A percentile compares a stretch with the other conserved stretches of the same genome.
phyloP scores from a whole-genome alignment of 2,888 invertebrate genomes.

The Sesia bembeciformis region DNA sequence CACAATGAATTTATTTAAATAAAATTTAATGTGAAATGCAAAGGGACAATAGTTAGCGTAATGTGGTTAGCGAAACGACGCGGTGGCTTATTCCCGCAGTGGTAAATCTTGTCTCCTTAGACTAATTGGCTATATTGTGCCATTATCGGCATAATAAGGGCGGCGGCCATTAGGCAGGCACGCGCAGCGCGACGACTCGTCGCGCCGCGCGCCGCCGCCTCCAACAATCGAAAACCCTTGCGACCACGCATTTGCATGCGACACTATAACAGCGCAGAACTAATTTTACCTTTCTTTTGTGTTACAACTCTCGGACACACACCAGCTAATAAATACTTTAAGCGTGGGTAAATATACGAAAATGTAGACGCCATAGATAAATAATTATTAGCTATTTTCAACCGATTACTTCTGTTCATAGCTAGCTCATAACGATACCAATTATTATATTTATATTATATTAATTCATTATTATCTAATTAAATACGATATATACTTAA shows the following conservation, averaged over 20 bases:
- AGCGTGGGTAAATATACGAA: no score
- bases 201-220: no score
- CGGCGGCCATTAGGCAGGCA: slow-evolving; percentile 7
- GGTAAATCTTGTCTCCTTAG: slow-evolving; percentile 36
- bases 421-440: no score
- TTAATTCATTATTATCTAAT: no score
- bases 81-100: slow-evolving; percentile 27
- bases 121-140: slow-evolving; percentile 53
- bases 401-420: no score
- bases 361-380: no score
- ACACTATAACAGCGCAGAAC: background rate
- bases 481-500: no score
- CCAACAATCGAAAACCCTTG: slow-evolving; percentile 1
- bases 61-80: slow-evolving; percentile 30
- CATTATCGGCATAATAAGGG: slow-evolving; percentile 19
- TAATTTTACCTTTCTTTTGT: no score
- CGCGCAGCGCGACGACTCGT: slow-evolving; percentile 3
- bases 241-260: background rate
- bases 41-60: slow-evolving; percentile 30
- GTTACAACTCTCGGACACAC: no score
- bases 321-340: no score
- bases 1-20: background rate
- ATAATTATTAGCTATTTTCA: no score
- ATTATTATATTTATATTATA: no score
- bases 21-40: background rate